Base-by-base conservation (phyloP, 2,113 vertebrate genomes). In the Hippocampus mohnikei region DNA sequence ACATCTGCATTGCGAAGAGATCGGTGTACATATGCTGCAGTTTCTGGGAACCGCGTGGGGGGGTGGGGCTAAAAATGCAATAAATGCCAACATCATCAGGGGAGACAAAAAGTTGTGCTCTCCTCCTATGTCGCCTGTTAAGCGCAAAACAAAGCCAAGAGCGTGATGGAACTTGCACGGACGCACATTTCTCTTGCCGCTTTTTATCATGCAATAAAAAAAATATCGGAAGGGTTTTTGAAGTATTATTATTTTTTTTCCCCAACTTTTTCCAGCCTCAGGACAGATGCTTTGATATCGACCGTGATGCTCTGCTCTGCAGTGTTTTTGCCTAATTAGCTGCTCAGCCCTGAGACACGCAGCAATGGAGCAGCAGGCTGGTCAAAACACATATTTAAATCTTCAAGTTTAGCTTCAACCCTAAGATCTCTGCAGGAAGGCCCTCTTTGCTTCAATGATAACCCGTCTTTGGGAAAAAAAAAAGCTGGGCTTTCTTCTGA, bases 241-340 rank as follows among this genome's bases (percentile, higher is more conserved):
- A 90, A 89, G 87, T 86, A 74, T 84, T 50, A 50, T 48, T 68
- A 63, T 67, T 79, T 70, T 55, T 55, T 44, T 71, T 64, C 67
- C 60, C 60, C 46, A 44, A 66, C 41, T 23, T 52, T 42, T 78
- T 75, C 72, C 73, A 71, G 74, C 88, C 88, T 89, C 81, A 78
- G 82, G 86, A 88, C 85, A 85, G 78, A 82, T 83, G 81, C 87
- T 91, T 90, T 91, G 90, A 90, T 91, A 89, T 89, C 41, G 87
- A 91, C 91, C 88, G 83, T 67, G 83, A 81, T 81, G 82, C 81
- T 69, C 68, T 71, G 81, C 80, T 81, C 78, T 75, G 82, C 84
- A 69, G 84, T 84, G 81, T 87, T 88, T 85, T 90, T 84, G 77
- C 85, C 86, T 89, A 89, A 90, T 91, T 91, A 91, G 80, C 55